These are phyloP conservation scores for Scrobipalpa atriplicella DNA, from an alignment of 2,888 invertebrate species.

Conservation along the genomic window DNA sequence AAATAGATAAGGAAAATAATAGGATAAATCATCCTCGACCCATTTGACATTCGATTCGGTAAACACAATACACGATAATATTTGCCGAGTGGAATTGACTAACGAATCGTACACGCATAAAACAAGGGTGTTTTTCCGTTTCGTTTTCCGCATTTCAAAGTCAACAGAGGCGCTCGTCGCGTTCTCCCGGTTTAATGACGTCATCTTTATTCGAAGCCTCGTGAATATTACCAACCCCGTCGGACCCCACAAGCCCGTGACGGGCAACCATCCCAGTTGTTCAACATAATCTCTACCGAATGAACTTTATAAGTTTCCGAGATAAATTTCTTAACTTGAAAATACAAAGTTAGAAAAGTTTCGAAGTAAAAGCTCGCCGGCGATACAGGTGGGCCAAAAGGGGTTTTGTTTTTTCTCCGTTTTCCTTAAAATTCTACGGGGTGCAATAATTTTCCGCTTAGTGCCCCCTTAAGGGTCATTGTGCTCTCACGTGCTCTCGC, in stretches of 20 bases:
- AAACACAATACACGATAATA: constrained; percentile 43
- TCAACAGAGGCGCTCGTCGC: constrained; percentile 51
- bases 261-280: constrained; percentile 32
- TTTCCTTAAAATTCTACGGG: constrained; percentile 60
- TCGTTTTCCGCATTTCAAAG: constrained; percentile 57
- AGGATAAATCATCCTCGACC: constrained; percentile 33
- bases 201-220: constrained; percentile 55
- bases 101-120: constrained; percentile 56
- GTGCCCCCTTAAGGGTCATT: constrained; percentile 67
- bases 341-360: constrained; percentile 6
- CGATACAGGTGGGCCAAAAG: constrained; percentile 23
- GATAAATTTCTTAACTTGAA: constrained; percentile 17
- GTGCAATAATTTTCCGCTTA: constrained; percentile 66
- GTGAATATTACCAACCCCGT: constrained; percentile 46
- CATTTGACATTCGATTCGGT: constrained; percentile 41
- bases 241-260: neutral
- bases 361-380: constrained; percentile 17
- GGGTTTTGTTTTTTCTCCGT: constrained; percentile 36
- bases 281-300: constrained; percentile 37
- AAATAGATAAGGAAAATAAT: constrained; percentile 22
- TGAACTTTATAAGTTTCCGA: constrained; percentile 23
- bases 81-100: constrained; percentile 57
- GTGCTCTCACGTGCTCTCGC: constrained; percentile 54
- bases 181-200: constrained; percentile 50
- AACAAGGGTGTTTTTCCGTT: constrained; percentile 50